Conservation (phyloP, 2,888 invertebrate genomes). For the Asteroscopus sphinx region DNA sequence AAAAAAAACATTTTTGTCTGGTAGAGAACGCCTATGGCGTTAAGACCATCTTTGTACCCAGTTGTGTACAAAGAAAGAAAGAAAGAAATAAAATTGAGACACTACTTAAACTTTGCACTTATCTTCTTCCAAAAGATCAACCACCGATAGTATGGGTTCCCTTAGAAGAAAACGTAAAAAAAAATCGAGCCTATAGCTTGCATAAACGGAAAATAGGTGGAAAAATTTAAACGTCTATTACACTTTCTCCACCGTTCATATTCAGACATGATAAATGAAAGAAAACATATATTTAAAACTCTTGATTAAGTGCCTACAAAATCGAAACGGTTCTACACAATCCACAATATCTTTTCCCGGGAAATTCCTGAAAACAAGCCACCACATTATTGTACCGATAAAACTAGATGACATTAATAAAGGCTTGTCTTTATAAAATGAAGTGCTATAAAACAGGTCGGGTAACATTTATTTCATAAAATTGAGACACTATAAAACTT, state of each 20-base stretch:
- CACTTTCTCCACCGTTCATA: no score
- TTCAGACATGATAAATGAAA: no score
- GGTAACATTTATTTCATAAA: constrained; percentile 69
- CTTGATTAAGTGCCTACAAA: constrained; percentile 15
- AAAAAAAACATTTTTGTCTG: no score
- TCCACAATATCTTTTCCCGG: constrained; percentile 14
- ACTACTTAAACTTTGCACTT: constrained; percentile 64
- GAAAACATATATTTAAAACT: no score
- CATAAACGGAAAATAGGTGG: no score
- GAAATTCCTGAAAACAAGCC: constrained; percentile 20
- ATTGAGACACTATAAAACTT: constrained; percentile 65
- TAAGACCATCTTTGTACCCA: no score
- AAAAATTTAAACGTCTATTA: no score
- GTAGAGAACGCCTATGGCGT: no score
- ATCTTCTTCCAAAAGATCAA: constrained; percentile 71
- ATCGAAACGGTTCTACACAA: background rate
- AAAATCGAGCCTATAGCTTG: no score
- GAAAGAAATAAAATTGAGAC: constrained; percentile 71
- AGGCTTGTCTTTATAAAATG: constrained; percentile 55
- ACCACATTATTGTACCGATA: constrained; percentile 51
- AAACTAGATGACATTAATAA: constrained; percentile 51
- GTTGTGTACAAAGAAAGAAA: no score
- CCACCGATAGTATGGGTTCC: constrained; percentile 70
- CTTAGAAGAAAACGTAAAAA: no score
- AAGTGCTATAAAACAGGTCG: constrained; percentile 40